Percentiles rank a stretch among this genome's conserved stretches.
Conservation (phyloP, 1,140 invertebrate species). For the Coptotermes formosanus region DNA sequence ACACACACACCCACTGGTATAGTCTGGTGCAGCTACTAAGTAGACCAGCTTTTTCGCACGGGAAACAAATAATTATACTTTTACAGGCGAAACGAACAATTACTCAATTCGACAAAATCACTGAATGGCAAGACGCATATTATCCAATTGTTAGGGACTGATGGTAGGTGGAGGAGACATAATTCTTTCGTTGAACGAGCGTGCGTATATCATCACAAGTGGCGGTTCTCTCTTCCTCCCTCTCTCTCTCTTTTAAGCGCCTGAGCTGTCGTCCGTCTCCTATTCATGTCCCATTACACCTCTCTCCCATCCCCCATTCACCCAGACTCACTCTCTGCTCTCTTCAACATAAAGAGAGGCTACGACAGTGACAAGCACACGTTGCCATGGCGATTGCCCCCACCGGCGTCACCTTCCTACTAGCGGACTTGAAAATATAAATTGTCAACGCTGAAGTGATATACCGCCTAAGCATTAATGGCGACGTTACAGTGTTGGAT, state of each 20-base stretch:
- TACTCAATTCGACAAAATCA: not conserved
- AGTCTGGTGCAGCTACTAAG: not conserved
- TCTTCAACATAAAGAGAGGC: not conserved
- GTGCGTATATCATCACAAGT: slow-evolving; percentile 1
- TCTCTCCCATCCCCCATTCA: not conserved
- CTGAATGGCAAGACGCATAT: not conserved
- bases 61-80: not conserved
- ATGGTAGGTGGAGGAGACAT: not conserved
- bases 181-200: slow-evolving; percentile 3
- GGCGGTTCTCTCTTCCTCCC: not conserved
- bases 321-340: not conserved
- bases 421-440: not conserved
- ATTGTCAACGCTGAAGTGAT: not conserved
- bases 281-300: slow-evolving; percentile 16
- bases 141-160: not conserved
- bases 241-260: not conserved
- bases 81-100: not conserved
- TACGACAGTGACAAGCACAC: slow-evolving; percentile 6
- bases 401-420: slow-evolving; percentile 6
- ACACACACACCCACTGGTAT: not conserved
- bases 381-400: slow-evolving; percentile 15
- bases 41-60: not conserved
- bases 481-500: too few relatives aligned
- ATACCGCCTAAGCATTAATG: too few relatives aligned
- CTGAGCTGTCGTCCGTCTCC: not conserved